Base-by-base conservation (phyloP, 2,888 invertebrate genomes). In the Salpingus planirostris region DNA sequence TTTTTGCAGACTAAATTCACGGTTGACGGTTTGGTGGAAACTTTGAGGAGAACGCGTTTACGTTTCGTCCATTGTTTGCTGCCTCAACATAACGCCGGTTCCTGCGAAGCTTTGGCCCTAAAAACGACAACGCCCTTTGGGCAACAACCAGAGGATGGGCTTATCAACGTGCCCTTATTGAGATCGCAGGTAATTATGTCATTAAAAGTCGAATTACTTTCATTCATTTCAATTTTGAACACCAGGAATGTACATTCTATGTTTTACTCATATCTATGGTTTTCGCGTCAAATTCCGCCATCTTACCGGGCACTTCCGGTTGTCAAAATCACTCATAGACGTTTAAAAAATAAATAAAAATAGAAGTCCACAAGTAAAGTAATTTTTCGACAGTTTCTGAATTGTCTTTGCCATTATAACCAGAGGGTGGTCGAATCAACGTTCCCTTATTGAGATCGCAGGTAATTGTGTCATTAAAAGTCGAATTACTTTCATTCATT, bases 11-110 rank as follows among this genome's bases (percentile, higher is more conserved):
- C 61, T 4, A 73, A 73, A 61, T 80, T 80, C 57, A 78, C 78
- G 0, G 76, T 79, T 1, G 96, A 96, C 64, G 90, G 91, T 18
- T 73, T 96, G 3, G 78, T 95, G 36, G 95, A 95, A 61, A 89
- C 89, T 2, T 58, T 96, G 36, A 73, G 91, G 3, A 76, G 93
- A 38, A 90, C 91, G 15, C 81, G 83, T 59, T 67, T 89, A 27
- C 84, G 89, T 61, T 96, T 95, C 64, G 81, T 95, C 13, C 85
- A 87, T 54, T 89, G 88, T 59, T 67, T 87, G 46, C 65, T 93
- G 64, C 80, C 95, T 50, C 77, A 81, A 68, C 76, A 84, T 66
- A 73, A 79, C 67, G 75, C 82, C 40, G 80, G 88, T 1, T 58
- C 72, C 24, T 73, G 74, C 49, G 78, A 78, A 23, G 65, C 67